These are phyloP conservation scores for Clarias platycephalus DNA, from an alignment of 2,797 vertebrate species.

Conservation along the genomic window DNA sequence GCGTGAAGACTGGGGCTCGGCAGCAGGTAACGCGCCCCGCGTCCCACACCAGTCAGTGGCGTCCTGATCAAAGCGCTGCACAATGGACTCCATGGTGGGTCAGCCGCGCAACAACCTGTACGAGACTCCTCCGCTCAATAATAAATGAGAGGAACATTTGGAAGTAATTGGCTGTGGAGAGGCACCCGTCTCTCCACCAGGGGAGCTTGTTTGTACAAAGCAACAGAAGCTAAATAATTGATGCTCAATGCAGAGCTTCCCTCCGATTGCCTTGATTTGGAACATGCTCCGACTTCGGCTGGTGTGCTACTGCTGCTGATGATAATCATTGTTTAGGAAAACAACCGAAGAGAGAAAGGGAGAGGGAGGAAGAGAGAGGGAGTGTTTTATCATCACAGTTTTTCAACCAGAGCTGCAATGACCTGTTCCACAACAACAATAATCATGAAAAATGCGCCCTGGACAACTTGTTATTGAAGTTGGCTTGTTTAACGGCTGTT, in stretches of 20 bases:
- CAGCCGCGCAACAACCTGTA: constrained; percentile 79
- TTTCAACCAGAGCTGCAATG: constrained; percentile 49
- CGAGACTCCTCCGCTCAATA: constrained; percentile 84
- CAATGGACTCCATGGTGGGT: constrained; percentile 75
- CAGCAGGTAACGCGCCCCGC: constrained; percentile 59
- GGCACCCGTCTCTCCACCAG: constrained; percentile 68
- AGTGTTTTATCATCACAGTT: constrained; percentile 43
- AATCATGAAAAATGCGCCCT: constrained; percentile 60
- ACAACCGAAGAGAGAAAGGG: constrained; percentile 48
- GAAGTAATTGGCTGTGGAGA: constrained; percentile 83
- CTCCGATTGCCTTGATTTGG: constrained; percentile 64
- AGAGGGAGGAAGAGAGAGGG: constrained; percentile 31
- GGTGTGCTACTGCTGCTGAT: constrained; percentile 58
- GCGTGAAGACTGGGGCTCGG: constrained; percentile 49
- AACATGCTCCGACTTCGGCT: constrained; percentile 56
- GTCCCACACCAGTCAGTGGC: constrained; percentile 54
- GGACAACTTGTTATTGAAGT: constrained; percentile 52
- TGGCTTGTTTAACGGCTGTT: constrained; percentile 58
- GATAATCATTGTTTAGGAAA: constrained; percentile 66
- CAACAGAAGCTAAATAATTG: constrained; percentile 90
- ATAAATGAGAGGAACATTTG: constrained; percentile 87
- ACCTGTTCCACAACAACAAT: constrained; percentile 58
- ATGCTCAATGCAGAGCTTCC: constrained; percentile 74
- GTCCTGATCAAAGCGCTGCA: constrained; percentile 80
- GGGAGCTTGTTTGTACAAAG: constrained; percentile 84